Base-by-base conservation (phyloP, 2,888 invertebrate genomes). In the Leptogaster cylindrica region DNA sequence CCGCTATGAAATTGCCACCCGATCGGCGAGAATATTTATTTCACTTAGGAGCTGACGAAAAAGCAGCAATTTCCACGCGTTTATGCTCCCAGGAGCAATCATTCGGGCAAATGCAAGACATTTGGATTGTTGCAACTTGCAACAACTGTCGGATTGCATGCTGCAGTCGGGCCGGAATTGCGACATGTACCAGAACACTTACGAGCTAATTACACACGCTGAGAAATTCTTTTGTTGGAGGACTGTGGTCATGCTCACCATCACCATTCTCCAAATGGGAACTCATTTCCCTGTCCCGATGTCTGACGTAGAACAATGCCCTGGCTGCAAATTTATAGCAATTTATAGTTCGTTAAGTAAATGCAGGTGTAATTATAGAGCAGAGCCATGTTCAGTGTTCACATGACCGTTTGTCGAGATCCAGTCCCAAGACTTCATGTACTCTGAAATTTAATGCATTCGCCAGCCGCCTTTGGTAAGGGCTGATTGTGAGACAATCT, bases 331-430 rank as follows among this genome's bases (percentile, higher is more conserved):
- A 52, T 33, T 52, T 52, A 52, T 33, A n/a, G 33, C 33, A 52
- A 52, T 52, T 52, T 52, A 18, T 52, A 52, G 33, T 52, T 52
- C 20, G 33, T 52, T 33, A 52, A 18, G 18, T 33, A 52, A 52
- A 52, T 20, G 33, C 4, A 14, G 31, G 16, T 52, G 20, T n/a
- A 46, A 46, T 18, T 46, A 52, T 14, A 10, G n/a, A 10, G 18
- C 31, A 16, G 5, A 18, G 3, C 16, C 3, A 6, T 52, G 6
- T 14, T 52, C 52, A n/a, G n/a, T n/a, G n/a, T n/a, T n/a, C n/a
- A n/a, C n/a, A n/a, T n/a, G n/a, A n/a, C n/a, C n/a, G n/a, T n/a
- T n/a, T n/a, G n/a, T n/a, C n/a, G n/a, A n/a, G 4, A 39, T 39
- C 12, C 10, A 10, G 12, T 12, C 10, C 39, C 4, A 39, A 14